A percentile compares a stretch with the other conserved stretches of the same genome.
Evolutionary conservation across 2,888 invertebrate genomes (phyloP).

Genomic region (Brenthis hecate): DNA sequence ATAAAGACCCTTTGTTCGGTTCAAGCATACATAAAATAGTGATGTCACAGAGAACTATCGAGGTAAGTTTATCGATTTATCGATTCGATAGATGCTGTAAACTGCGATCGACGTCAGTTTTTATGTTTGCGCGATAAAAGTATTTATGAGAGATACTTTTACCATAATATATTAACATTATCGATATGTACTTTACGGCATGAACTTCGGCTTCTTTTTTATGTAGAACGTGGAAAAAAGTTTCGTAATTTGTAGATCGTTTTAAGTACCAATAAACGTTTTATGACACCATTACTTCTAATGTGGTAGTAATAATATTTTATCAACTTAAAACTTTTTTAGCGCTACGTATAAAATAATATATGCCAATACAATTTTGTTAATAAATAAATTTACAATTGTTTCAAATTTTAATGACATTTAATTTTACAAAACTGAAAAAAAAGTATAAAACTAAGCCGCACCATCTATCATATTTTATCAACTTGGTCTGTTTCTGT

Average conservation of each 20-base stretch:
- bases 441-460: too few relatives aligned
- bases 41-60: constrained; percentile 44
- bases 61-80: constrained; percentile 36
- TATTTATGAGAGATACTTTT: constrained; percentile 35
- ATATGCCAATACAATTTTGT: too few relatives aligned
- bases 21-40: constrained; percentile 54
- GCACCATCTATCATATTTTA: too few relatives aligned
- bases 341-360: too few relatives aligned
- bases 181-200: constrained; percentile 6
- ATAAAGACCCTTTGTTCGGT: constrained; percentile 61
- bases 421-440: too few relatives aligned
- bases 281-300: constrained; percentile 10
- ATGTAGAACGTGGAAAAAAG: background rate
- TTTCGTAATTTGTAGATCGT: constrained; percentile 12
- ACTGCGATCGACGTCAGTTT: constrained; percentile 39
- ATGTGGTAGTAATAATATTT: too few relatives aligned
- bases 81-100: constrained; percentile 43
- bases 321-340: too few relatives aligned
- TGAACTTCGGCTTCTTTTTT: constrained; percentile 6
- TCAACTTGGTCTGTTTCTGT: too few relatives aligned
- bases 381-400: too few relatives aligned
- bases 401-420: too few relatives aligned
- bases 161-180: constrained; percentile 34
- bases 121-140: constrained; percentile 40
- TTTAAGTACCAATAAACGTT: constrained; percentile 17